phyloP scores from a whole-genome alignment of 2,113 vertebrate species.

The Mystacornis crossleyi region DNA sequence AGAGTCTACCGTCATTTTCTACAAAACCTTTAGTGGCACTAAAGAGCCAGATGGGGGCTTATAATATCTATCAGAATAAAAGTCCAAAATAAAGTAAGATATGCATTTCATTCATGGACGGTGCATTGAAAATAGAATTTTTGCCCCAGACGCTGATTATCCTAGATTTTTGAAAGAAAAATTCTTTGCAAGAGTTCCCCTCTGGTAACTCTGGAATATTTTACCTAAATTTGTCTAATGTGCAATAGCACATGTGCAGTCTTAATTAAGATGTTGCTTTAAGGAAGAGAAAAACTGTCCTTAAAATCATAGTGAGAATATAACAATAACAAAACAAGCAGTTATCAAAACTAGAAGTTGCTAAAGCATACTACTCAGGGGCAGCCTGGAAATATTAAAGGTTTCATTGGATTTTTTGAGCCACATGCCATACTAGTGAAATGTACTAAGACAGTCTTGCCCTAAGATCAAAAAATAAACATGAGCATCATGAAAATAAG shows the following conservation, averaged over 20 bases:
- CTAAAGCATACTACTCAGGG: background rate
- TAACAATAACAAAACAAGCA: background rate
- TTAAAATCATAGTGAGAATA: background rate
- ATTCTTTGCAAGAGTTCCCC: rapidly evolving
- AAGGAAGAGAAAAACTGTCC: background rate
- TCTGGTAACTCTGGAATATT: background rate
- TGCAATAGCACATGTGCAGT: rapidly evolving
- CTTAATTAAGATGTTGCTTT: background rate
- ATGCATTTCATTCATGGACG: background rate
- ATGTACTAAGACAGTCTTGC: background rate
- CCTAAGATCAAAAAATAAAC: background rate
- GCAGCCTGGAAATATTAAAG: background rate
- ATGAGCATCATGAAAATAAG: background rate
- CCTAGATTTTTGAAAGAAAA: background rate
- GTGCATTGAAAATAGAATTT: background rate
- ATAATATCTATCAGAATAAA: background rate
- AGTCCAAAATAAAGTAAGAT: background rate
- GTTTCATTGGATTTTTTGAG: background rate
- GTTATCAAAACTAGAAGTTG: background rate
- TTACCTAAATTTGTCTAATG: background rate
- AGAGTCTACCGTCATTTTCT: background rate
- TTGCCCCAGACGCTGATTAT: background rate
- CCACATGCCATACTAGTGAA: background rate
- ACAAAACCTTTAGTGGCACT: background rate
- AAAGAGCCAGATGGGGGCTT: background rate